Percentiles rank a stretch among this genome's conserved stretches.
Evolutionary conservation across 2,888 invertebrate species (phyloP).

Genomic region (Alcis repandata): DNA sequence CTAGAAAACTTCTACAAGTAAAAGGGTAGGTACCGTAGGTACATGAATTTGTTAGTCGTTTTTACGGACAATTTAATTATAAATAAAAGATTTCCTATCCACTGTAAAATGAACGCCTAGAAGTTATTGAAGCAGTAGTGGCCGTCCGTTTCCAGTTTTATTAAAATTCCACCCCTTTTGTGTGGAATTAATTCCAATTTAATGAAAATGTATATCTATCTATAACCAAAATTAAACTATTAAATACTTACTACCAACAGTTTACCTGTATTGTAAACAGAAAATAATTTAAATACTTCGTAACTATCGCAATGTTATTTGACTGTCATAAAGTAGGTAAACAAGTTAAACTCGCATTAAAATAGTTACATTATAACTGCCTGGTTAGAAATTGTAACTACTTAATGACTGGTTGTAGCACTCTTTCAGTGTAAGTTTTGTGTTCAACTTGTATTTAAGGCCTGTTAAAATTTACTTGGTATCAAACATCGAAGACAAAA

Average conservation of each 20-base stretch:
- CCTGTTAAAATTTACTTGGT: not conserved
- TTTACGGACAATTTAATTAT: too few relatives aligned
- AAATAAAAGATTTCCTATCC: too few relatives aligned
- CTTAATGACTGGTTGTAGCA: not conserved
- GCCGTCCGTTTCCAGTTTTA: constrained; percentile 11
- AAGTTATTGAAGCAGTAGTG: constrained; percentile 2
- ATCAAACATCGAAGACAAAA: not conserved
- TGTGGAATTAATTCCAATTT: constrained; percentile 5
- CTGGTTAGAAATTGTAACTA: not conserved
- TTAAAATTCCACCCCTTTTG: constrained; percentile 26
- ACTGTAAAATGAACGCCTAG: not conserved
- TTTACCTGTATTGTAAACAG: too few relatives aligned
- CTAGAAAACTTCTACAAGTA: not conserved
- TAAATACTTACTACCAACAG: too few relatives aligned
- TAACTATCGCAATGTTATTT: not conserved
- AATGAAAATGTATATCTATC: not conserved
- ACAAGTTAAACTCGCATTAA: not conserved
- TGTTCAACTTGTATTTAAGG: not conserved
- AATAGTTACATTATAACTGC: not conserved
- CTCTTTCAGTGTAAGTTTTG: too few relatives aligned
- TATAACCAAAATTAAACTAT: not conserved
- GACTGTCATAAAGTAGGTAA: not conserved
- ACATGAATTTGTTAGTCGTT: too few relatives aligned
- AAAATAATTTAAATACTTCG: not conserved
- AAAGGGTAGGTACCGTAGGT: too few relatives aligned